These are phyloP conservation scores for Helicoverpa assulta DNA, from an alignment of 2,888 invertebrate genomes.

Conservation along the genomic window DNA sequence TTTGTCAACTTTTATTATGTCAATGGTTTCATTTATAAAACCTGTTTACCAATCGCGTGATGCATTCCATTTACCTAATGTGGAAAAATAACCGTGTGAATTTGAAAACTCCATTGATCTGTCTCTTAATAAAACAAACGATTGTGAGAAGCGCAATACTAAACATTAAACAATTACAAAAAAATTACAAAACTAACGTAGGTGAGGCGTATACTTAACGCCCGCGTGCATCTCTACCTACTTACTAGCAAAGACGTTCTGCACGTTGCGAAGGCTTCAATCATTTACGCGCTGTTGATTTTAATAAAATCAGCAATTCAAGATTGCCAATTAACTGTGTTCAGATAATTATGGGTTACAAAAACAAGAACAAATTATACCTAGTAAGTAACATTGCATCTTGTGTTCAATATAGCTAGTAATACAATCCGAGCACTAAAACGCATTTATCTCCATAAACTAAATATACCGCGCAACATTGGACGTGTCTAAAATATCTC, in stretches of 20 bases:
- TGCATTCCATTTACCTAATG: conserved; percentile 13
- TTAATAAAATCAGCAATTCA: conserved; percentile 56
- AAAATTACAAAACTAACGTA: conserved; percentile 57
- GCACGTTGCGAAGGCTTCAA: conserved; percentile 62
- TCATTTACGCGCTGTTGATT: conserved; percentile 69
- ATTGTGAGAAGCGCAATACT: conserved; percentile 32
- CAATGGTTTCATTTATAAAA: background rate
- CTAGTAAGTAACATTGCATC: conserved; percentile 23
- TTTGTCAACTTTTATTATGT: no score
- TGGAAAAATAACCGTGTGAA: conserved; percentile 43
- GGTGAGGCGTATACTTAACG: conserved; percentile 62
- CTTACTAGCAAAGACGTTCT: conserved; percentile 28
- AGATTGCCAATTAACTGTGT: conserved; percentile 49
- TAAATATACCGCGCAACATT: conserved; percentile 74
- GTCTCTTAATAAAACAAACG: conserved; percentile 33
- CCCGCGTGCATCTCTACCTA: conserved; percentile 59
- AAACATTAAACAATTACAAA: conserved; percentile 40
- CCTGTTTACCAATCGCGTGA: conserved; percentile 8
- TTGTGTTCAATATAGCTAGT: conserved; percentile 50
- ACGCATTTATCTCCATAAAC: conserved; percentile 73
- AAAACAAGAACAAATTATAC: conserved; percentile 41
- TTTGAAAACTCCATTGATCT: conserved; percentile 28
- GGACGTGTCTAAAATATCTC: conserved; percentile 75
- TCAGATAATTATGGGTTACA: conserved; percentile 41
- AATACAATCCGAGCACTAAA: conserved; percentile 62